phyloP scores from a whole-genome alignment of 2,113 vertebrate genomes.

The Saccopteryx bilineata region DNA sequence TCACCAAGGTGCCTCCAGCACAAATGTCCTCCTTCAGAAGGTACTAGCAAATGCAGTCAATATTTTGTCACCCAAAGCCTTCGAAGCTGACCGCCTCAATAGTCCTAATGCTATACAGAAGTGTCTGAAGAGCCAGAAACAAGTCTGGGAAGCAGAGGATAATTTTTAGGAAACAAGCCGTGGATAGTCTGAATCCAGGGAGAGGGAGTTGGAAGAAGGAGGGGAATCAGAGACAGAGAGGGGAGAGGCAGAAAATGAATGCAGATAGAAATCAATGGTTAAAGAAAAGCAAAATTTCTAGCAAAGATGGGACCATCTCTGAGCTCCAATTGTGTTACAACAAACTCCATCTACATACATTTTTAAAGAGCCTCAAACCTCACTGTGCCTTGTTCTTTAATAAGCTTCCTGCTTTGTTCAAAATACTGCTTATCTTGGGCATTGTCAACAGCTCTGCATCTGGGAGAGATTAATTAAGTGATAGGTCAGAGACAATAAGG shows the following conservation, averaged over 20 bases:
- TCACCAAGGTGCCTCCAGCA: slow-evolving; percentile 87
- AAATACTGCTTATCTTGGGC: slow-evolving; percentile 84
- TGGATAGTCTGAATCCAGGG: background rate
- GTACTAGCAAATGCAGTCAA: slow-evolving; percentile 87
- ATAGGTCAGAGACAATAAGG: slow-evolving; percentile 88
- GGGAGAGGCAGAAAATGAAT: slow-evolving; percentile 19
- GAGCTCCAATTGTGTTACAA: slow-evolving; percentile 25
- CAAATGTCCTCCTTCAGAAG: slow-evolving; percentile 87
- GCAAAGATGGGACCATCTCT: slow-evolving; percentile 26
- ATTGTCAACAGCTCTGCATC: slow-evolving; percentile 85
- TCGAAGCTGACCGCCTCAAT: slow-evolving; percentile 82
- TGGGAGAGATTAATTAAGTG: slow-evolving; percentile 89
- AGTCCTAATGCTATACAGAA: slow-evolving; percentile 55
- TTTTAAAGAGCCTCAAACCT: slow-evolving; percentile 71
- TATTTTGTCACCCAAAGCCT: slow-evolving; percentile 88
- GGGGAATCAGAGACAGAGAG: slow-evolving; percentile 21
- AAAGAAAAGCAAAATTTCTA: slow-evolving; percentile 49
- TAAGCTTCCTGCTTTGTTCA: slow-evolving; percentile 82
- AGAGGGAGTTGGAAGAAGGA: slow-evolving; percentile 35
- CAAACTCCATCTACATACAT: slow-evolving; percentile 60
- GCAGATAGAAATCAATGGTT: background rate
- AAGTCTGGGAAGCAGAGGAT: slow-evolving; percentile 65
- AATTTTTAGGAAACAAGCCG: slow-evolving; percentile 16
- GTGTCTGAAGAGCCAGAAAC: slow-evolving; percentile 65
- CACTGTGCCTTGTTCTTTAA: slow-evolving; percentile 42